Evolutionary conservation across 2,888 invertebrate species (phyloP).

Genomic region (Acrocyrtus sp.): DNA sequence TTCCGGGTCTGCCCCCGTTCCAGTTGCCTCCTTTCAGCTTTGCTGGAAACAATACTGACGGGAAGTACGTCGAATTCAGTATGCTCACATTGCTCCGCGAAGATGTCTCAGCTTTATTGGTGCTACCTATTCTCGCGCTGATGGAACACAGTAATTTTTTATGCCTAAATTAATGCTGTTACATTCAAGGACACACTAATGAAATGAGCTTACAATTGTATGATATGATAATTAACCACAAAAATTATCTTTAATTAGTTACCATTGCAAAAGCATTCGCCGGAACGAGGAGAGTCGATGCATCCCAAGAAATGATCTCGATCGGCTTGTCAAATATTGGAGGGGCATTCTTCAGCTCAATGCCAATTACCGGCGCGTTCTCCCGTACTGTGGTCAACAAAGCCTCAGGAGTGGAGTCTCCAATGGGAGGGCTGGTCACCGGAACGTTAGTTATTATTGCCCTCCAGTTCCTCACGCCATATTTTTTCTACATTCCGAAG

Average conservation of each 20-base stretch:
- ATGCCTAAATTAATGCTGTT: no score
- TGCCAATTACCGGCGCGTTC: constrained; percentile 57
- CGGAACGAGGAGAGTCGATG: constrained; percentile 55
- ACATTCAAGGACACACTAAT: no score
- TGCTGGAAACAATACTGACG: constrained; percentile 39
- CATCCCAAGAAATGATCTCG: constrained; percentile 57
- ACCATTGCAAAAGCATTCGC: constrained; percentile 78
- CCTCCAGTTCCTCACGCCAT: constrained; percentile 83
- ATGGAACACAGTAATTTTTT: constrained; percentile 89
- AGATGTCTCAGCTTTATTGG: constrained; percentile 84
- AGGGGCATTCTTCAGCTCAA: constrained; percentile 52
- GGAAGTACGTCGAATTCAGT: constrained; percentile 64
- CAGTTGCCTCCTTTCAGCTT: constrained; percentile 74
- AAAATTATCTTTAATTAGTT: constrained; percentile 25
- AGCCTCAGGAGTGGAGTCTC: constrained; percentile 54
- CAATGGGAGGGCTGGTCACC: constrained; percentile 50
- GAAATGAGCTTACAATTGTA: background rate
- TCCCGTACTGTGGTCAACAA: constrained; percentile 57
- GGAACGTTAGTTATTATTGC: constrained; percentile 78
- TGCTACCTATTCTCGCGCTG: constrained; percentile 86
- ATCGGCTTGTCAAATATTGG: constrained; percentile 52
- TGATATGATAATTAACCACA: background rate
- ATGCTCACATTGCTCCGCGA: constrained; percentile 80
- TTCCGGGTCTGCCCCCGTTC: constrained; percentile 76
- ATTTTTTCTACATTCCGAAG: constrained; percentile 87